These are phyloP conservation scores for Coptodon rendalli DNA, from an alignment of 2,113 vertebrate genomes.

Conservation along the genomic window DNA sequence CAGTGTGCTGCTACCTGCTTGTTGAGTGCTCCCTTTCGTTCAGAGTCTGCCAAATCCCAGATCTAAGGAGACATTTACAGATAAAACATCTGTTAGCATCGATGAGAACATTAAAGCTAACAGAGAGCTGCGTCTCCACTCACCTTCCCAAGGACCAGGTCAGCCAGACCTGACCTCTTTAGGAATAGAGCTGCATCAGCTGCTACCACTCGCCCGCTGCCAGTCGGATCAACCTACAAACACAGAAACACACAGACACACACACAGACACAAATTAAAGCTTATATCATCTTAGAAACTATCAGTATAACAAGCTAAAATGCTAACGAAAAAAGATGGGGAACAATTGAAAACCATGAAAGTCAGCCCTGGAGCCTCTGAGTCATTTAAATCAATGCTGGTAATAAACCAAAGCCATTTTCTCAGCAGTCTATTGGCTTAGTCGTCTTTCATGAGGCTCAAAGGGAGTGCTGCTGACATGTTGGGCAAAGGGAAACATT, in stretches of 20 bases:
- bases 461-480: conserved; percentile 15
- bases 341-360: not conserved
- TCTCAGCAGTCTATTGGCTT: conserved; percentile 10
- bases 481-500: conserved; percentile 49
- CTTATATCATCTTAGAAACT: not conserved
- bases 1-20: conserved; percentile 81
- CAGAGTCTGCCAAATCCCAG: conserved; percentile 96
- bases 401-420: conserved; percentile 15
- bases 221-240: conserved; percentile 84
- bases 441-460: conserved; percentile 15
- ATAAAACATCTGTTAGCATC: not conserved
- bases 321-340: not conserved
- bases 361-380: not conserved
- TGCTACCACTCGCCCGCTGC: conserved; percentile 85
- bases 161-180: conserved; percentile 91
- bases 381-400: conserved; percentile 24
- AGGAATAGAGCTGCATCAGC: conserved; percentile 92
- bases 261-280: not conserved
- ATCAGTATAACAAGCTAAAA: not conserved
- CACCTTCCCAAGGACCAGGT: conserved; percentile 94
- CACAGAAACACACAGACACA: not conserved
- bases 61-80: conserved; percentile 72
- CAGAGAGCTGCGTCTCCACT: not conserved
- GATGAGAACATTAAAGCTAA: not conserved
- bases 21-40: conserved; percentile 89